These are phyloP conservation scores for Pogonomyrmex californicus DNA, from an alignment of 1,140 invertebrate genomes.

Conservation along the genomic window DNA sequence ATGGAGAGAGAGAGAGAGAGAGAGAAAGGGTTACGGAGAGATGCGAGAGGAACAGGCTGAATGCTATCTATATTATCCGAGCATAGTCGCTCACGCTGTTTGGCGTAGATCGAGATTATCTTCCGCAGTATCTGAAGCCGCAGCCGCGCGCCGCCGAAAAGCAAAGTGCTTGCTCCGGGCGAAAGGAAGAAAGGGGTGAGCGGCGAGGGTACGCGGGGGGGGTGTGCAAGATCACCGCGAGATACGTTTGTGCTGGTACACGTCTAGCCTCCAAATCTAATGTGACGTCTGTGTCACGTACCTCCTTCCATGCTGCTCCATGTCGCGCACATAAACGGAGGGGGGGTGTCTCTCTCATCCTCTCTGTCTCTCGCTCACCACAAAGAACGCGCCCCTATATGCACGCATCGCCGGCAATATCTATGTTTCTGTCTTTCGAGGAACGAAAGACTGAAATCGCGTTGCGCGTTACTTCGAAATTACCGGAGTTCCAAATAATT, in stretches of 20 bases:
- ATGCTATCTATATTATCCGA: conserved; percentile 87
- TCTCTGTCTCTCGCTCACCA: conserved; percentile 52
- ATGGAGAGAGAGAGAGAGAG: conserved; percentile 33
- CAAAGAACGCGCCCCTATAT: conserved; percentile 57
- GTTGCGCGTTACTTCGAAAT: conserved; percentile 25
- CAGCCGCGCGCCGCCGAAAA: conserved; percentile 81
- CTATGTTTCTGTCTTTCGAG: not conserved
- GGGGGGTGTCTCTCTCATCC: conserved; percentile 47
- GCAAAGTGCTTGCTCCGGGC: conserved; percentile 80
- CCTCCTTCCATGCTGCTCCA: conserved; percentile 55
- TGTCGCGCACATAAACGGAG: conserved; percentile 54
- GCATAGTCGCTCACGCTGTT: conserved; percentile 82
- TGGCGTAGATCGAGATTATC: conserved; percentile 86
- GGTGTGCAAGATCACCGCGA: conserved; percentile 77
- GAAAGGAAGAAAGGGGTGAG: conserved; percentile 49
- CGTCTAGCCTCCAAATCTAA: conserved; percentile 85
- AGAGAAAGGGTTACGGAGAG: conserved; percentile 24
- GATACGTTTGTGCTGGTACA: conserved; percentile 84
- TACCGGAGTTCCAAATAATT: not conserved
- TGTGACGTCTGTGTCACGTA: conserved; percentile 86
- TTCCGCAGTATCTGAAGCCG: conserved; percentile 79
- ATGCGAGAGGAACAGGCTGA: conserved; percentile 72
- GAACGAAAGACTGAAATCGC: not conserved
- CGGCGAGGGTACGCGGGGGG: conserved; percentile 62
- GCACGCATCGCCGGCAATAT: conserved; percentile 24